Base-by-base conservation (phyloP, 2,888 invertebrate genomes). In the Oscheius sp. region DNA sequence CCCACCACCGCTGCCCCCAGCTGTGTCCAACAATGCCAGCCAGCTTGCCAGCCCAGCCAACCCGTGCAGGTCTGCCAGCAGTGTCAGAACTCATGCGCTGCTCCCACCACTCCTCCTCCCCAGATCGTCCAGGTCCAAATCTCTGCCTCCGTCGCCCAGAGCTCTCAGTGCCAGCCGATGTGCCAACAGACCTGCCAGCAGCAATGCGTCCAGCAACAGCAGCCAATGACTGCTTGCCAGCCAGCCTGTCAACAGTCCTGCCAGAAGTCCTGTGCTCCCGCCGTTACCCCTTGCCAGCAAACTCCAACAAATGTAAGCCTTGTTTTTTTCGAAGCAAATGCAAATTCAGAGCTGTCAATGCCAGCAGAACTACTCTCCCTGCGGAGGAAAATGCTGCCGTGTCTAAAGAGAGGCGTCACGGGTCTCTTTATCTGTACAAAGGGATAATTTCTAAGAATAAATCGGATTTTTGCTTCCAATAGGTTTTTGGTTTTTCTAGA, bases 151-250 rank as follows among this genome's bases (percentile, higher is more conserved):
- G 70, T 78, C 31, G 75, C 75, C 45, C 74, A 75, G 48, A 74
- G 74, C 29, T 20, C 71, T 29, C 74, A 76, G 45, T 78, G 78
- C 57, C 46, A 72, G 64, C 78, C 78, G 52, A 76, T 76, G 70
- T 78, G 78, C 61, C 69, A 78, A 58, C 69, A 71, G 39, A 61
- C 74, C 33, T 78, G 78, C 61, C 73, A 71, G 57, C 71, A 73
- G 46, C 75, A 78, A 52, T 77, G 75, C 50, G 72, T 71, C 31
- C 71, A 71, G 50, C 78, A 78, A 34, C 74, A 75, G 31, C 78
- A 78, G 58, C 74, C 78, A 42, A 65, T 67, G 17, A 31, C 69
- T 12, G 70, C 75, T 48, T 78, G 78, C 58, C 72, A 74, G 64
- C 58, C 72, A 8, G 78, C 78, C n/a, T 78, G 78, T 55, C 71